Conservation (phyloP, 2,113 vertebrate genomes). For the Datnioides undecimradiatus region DNA sequence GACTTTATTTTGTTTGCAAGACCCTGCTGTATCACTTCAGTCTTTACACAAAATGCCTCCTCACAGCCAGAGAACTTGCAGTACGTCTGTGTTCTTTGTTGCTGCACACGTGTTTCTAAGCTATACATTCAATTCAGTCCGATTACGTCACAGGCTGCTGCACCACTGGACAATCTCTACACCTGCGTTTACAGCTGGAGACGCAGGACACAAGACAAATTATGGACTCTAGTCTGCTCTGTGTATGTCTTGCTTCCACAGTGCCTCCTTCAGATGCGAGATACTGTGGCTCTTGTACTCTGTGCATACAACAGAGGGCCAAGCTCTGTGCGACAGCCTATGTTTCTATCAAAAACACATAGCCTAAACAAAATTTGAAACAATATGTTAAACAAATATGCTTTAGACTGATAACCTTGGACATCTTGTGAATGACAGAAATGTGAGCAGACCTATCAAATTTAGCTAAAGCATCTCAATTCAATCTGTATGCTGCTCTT, state of each 20-base stretch:
- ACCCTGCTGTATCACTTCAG: slow-evolving; percentile 13
- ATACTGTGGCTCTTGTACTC: neutral
- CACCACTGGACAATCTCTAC: slow-evolving; percentile 12
- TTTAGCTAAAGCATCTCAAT: slow-evolving; percentile 34
- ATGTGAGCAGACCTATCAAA: slow-evolving; percentile 49
- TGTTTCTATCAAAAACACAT: neutral
- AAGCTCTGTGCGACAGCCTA: neutral
- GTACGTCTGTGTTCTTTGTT: neutral
- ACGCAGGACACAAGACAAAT: neutral
- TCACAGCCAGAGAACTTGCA: neutral
- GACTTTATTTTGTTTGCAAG: neutral
- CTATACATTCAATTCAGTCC: slow-evolving; percentile 12
- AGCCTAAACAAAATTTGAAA: neutral
- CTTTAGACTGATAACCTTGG: slow-evolving; percentile 28
- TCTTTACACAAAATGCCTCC: slow-evolving; percentile 14
- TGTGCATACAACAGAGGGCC: neutral
- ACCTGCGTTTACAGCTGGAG: slow-evolving; percentile 35
- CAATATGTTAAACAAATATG: neutral
- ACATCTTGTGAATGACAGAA: slow-evolving; percentile 7
- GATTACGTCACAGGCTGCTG: slow-evolving; percentile 6
- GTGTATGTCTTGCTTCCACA: neutral
- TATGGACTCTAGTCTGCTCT: neutral
- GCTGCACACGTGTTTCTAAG: neutral
- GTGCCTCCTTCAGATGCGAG: neutral
- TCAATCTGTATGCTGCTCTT: slow-evolving; percentile 21